Evolutionary conservation across 2,797 vertebrate species (phyloP).

Genomic region (Falco biarmicus): DNA sequence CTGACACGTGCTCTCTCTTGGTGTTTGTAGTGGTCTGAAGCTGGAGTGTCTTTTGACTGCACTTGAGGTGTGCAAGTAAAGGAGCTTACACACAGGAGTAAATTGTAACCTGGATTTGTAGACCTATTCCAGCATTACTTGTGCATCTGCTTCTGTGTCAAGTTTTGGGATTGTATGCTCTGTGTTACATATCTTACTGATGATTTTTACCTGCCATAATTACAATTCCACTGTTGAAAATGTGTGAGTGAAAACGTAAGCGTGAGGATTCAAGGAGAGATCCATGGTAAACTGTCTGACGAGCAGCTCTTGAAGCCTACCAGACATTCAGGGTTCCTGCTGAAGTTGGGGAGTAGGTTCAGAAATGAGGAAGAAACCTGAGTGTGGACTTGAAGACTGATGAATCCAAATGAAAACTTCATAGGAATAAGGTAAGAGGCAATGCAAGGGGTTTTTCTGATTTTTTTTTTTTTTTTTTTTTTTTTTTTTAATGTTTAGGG

Average conservation of each 20-base stretch:
- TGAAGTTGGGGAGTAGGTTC: neutral
- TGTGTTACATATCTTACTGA: neutral
- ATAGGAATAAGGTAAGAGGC: neutral
- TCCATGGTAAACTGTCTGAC: neutral
- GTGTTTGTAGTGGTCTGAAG: neutral
- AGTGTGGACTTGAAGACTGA: neutral
- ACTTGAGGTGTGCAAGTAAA: neutral
- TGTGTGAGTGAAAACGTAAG: neutral
- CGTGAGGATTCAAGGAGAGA: neutral
- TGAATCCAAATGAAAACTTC: neutral
- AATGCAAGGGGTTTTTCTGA: neutral
- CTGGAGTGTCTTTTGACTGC: neutral
- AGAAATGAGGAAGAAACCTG: neutral
- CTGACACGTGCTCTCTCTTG: neutral
- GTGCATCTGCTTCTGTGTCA: neutral
- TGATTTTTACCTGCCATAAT: neutral
- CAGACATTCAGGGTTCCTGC: neutral
- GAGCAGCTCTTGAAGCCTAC: neutral
- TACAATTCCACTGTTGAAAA: neutral
- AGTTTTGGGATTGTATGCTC: neutral
- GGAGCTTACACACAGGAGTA: neutral
- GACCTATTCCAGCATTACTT: neutral
- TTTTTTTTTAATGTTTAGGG: neutral
- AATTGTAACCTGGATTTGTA: neutral
- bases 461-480: neutral